These are phyloP conservation scores for Burhinus bistriatus DNA, from an alignment of 2,113 vertebrate genomes.

Conservation along the genomic window DNA sequence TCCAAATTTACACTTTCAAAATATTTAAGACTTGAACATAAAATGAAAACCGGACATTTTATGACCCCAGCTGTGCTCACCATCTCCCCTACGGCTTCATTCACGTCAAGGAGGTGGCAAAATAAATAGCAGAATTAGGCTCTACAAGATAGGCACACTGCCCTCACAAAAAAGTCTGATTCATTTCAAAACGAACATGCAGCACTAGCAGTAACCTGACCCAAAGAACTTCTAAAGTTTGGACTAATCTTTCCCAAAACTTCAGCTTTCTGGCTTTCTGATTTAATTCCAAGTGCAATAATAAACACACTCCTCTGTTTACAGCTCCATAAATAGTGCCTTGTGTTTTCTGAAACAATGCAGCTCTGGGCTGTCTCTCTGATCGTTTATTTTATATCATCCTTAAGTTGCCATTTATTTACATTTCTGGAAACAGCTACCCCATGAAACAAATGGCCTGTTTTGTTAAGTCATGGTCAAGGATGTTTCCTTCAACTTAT, in stretches of 20 bases:
- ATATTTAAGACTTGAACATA: not conserved
- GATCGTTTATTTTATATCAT: conserved; percentile 76
- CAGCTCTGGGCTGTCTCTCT: conserved; percentile 61
- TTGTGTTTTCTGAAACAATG: conserved; percentile 69
- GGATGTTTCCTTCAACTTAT: conserved; percentile 80
- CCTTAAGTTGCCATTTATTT: conserved; percentile 74
- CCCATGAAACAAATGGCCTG: conserved; percentile 67
- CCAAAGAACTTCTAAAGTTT: conserved; percentile 14
- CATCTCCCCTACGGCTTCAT: not conserved
- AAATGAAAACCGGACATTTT: not conserved
- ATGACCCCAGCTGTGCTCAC: not conserved
- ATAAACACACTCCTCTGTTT: conserved; percentile 66
- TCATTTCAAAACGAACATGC: not conserved
- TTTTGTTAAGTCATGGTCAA: conserved; percentile 78
- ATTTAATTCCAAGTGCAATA: conserved; percentile 60
- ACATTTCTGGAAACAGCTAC: conserved; percentile 70
- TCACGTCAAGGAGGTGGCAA: not conserved
- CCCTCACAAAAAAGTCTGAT: not conserved
- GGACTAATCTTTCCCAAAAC: conserved; percentile 29
- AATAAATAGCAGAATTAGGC: not conserved
- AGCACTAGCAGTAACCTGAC: not conserved
- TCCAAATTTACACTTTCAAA: not conserved
- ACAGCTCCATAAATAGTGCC: conserved; percentile 67
- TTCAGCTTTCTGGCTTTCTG: conserved; percentile 51
- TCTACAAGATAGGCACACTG: not conserved